Conservation (phyloP, 2,888 invertebrate genomes). For the Odontothrips loti region DNA sequence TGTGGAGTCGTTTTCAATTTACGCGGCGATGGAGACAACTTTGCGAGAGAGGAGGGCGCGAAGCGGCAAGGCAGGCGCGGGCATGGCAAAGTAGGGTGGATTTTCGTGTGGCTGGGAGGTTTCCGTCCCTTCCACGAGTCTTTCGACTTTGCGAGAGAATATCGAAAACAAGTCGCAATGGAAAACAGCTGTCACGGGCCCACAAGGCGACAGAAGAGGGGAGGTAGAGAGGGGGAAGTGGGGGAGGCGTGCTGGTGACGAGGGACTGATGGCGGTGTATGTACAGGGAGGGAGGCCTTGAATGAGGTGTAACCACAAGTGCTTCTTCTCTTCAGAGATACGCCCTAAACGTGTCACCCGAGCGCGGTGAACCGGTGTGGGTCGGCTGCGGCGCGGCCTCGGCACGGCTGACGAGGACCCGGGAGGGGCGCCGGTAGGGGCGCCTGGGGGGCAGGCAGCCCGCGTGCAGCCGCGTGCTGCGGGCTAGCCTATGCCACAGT, state of each 20-base stretch:
- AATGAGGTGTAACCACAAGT: too few species aligned
- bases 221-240: background rate
- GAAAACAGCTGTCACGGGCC: constrained; percentile 19
- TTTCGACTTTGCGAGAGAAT: constrained; percentile 9
- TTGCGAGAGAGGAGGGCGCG: too few species aligned
- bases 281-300: too few species aligned
- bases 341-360: background rate
- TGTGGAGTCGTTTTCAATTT: too few species aligned
- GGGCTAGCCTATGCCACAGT: background rate
- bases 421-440: background rate
- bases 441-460: background rate
- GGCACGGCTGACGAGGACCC: background rate
- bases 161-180: constrained; percentile 2
- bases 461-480: background rate
- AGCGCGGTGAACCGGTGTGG: too few species aligned
- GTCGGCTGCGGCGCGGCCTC: too few species aligned
- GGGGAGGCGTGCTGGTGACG: background rate
- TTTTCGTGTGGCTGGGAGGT: background rate
- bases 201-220: background rate
- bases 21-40: too few species aligned
- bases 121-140: background rate
- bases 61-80: too few species aligned
- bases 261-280: too few species aligned
- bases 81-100: background rate
- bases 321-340: background rate